Evolutionary conservation across 1,140 invertebrate genomes (phyloP), one percentile per base, ranked within the genome.

Genomic region (Drosophila kikkawai): DNA sequence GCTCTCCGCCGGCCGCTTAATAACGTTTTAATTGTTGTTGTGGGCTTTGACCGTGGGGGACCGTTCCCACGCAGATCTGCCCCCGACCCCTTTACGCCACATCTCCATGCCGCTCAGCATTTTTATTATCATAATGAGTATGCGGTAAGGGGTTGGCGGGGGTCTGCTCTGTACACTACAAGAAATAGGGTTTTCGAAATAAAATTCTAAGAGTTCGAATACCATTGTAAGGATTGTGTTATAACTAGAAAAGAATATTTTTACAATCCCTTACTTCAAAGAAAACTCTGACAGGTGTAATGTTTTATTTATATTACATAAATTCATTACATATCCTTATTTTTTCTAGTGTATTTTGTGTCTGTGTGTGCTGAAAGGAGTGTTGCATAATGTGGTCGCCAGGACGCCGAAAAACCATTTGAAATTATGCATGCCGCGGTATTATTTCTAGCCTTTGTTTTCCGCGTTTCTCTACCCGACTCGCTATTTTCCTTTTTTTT

Each of bases 1-100:
- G 15, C 32, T 34, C 36, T 50, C 39, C 26, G 61, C 50, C 73
- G 77, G 73, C 44, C 78, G 84, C 84, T 90, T 90, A 90, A 88
- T 88, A 88, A 88, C 85, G 74, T 88, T 88, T 88, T 88, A 88
- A 88, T 88, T 88, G 85, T 88, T 81, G 84, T 88, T 88, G 73
- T 81, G 80, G 84, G 85, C 84, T 88, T 84, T 90, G 85, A 84
- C 77, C 83, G 79, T 65, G 57, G 57, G 66, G 47, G 53, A 75
- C 71, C 60, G 22, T 55, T 74, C 76, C 67, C 68, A 76, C 78
- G 81, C 64, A 80, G 66, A 51, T 61, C 59, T 70, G 45, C 48
- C 63, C 17, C 41, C 60, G 26, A 29, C 19, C n/a, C 37, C 47
- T 41, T 39, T 26, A 29, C 29, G 51, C 42, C 50, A 67, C 44